Evolutionary conservation across 1,140 invertebrate genomes (phyloP), one percentile per base, ranked within the genome.

Genomic region (Rhopalosiphum maidis): DNA sequence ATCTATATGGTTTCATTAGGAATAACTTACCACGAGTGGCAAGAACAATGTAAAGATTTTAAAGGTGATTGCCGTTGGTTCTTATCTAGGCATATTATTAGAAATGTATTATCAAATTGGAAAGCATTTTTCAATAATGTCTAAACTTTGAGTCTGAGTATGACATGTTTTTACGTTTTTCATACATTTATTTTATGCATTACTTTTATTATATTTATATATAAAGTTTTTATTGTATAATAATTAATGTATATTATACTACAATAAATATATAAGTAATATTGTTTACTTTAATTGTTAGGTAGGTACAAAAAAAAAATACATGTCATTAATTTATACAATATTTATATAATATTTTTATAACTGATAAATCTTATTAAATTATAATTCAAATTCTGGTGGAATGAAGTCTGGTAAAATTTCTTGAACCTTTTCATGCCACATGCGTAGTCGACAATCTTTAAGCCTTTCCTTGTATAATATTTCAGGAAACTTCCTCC

Each of bases 11-110:
- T 95, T 22, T 94, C 95, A 9, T 83, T 95, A 30, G 95, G 95
- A 23, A 91, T 95, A 88, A 95, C 95, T 37, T 94, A 94, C 2
- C 94, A 95, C 77, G 95, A 95, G 82, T 95, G 94, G 94, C 93
- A 94, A 37, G 91, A 94, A 30, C 83, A 90, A 25, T 54, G 90
- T 68, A 94, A 94, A 60, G 82, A 87, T n/a, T 87, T n/a, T 87
- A 87, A 85, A 48, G 37, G 51, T 2, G 94, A 93, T 60, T 94
- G 90, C 41, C 94, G 94, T 54, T 86, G 46, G 35, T 93, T 93
- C 54, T 9, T 82, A 68, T 93, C 82, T 6, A 93, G 35, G 15
- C 43, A 85, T 41, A 8, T 92, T 51, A n/a, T 85, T 83, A 54
- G 77, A 18, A 93, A 93, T 54, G 22, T 86, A 86, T 54, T 86